Evolutionary conservation across 2,797 vertebrate genomes (phyloP).

Genomic region (Tapera naevia): DNA sequence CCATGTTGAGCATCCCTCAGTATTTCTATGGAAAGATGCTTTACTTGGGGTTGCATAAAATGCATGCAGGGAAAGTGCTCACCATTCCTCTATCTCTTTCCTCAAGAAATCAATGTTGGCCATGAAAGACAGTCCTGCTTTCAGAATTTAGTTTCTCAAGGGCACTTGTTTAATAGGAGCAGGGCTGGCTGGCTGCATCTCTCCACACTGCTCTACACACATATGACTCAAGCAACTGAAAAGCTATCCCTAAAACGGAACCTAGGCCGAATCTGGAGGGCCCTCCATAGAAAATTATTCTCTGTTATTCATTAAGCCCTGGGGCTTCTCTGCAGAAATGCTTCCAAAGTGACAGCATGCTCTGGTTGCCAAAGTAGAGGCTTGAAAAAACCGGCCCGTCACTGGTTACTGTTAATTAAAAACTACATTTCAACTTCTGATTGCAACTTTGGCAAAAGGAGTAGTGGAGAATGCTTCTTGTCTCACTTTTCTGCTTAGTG

Average conservation of each 20-base stretch:
- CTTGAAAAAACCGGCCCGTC: not conserved
- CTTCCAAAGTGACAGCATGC: not conserved
- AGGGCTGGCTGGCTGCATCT: not conserved
- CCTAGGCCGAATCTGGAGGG: not conserved
- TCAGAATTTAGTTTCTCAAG: not conserved
- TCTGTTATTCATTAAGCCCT: not conserved
- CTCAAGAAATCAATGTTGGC: rapidly evolving
- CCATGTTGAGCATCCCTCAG: not conserved
- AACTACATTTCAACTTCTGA: not conserved
- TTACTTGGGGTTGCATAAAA: not conserved
- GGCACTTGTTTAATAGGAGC: not conserved
- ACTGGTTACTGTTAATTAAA: not conserved
- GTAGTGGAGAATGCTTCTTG: not conserved
- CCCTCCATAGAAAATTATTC: not conserved
- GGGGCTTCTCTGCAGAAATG: not conserved
- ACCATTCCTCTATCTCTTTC: not conserved
- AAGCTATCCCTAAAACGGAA: not conserved
- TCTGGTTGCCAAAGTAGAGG: not conserved
- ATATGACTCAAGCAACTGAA: not conserved
- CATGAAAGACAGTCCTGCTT: not conserved
- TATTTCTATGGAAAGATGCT: not conserved
- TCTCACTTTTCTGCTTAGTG: not conserved
- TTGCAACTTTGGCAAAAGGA: not conserved
- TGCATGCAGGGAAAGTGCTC: rapidly evolving
- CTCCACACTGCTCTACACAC: not conserved